Evolutionary conservation across 1,140 invertebrate genomes (phyloP).

Genomic region (Oryctes rhinoceros): DNA sequence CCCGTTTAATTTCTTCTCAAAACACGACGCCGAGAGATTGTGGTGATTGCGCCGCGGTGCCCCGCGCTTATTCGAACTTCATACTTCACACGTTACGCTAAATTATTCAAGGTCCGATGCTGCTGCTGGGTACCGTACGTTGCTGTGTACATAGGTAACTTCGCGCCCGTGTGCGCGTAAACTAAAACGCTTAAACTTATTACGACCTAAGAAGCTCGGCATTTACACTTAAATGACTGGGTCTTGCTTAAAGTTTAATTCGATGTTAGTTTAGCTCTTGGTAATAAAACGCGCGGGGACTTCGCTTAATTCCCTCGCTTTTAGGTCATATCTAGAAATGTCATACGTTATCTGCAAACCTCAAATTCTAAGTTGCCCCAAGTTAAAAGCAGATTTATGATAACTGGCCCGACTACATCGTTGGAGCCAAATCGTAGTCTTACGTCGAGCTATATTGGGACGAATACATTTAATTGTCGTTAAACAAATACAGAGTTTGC

Average conservation of each 20-base stretch:
- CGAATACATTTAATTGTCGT: no score
- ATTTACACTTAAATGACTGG: neutral
- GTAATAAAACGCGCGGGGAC: neutral
- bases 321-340: no score
- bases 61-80: neutral
- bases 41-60: neutral
- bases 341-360: no score
- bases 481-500: no score
- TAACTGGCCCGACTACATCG: no score
- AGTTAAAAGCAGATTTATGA: no score
- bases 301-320: neutral
- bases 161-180: neutral
- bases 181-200: constrained; percentile 31
- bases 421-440: no score
- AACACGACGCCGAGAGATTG: neutral
- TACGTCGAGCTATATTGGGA: no score
- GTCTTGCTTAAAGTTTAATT: constrained; percentile 13
- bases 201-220: constrained; percentile 18
- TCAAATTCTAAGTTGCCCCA: no score
- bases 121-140: neutral
- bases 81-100: neutral
- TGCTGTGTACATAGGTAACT: neutral
- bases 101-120: constrained; percentile 8
- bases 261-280: neutral
- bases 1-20: neutral